phyloP scores from a whole-genome alignment of 2,797 vertebrate species.

The Vireo griseus region DNA sequence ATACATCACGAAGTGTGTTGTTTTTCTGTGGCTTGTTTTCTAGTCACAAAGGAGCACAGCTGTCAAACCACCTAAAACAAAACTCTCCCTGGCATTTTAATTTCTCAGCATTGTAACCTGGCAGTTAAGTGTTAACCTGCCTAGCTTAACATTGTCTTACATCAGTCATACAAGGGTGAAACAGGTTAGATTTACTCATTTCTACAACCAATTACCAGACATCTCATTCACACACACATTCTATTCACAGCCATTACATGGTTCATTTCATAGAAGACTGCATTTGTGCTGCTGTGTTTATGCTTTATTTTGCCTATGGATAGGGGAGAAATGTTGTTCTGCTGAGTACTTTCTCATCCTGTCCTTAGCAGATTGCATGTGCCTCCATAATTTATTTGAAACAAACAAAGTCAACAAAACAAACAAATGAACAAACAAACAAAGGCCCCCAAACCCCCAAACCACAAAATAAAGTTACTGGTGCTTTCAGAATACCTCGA shows the following conservation, averaged over 20 bases:
- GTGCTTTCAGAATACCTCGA: neutral
- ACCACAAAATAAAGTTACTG: neutral
- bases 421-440: neutral
- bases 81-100: neutral
- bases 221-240: neutral
- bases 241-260: neutral
- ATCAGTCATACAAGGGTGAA: neutral
- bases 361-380: neutral
- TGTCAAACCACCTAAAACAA: neutral
- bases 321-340: neutral
- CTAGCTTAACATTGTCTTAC: neutral
- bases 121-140: neutral
- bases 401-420: neutral
- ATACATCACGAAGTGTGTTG: neutral
- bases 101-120: neutral
- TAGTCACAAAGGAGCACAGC: neutral
- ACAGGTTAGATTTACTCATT: neutral
- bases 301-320: neutral
- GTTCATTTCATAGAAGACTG: neutral
- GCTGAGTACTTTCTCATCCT: neutral
- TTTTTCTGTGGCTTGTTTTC: neutral
- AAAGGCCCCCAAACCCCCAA: neutral
- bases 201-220: neutral
- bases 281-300: neutral
- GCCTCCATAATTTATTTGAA: neutral